Percentiles rank a stretch among this genome's conserved stretches.
These are phyloP conservation scores for Premnoplex brunnescens DNA, from an alignment of 2,797 vertebrate genomes.

Conservation along the genomic window DNA sequence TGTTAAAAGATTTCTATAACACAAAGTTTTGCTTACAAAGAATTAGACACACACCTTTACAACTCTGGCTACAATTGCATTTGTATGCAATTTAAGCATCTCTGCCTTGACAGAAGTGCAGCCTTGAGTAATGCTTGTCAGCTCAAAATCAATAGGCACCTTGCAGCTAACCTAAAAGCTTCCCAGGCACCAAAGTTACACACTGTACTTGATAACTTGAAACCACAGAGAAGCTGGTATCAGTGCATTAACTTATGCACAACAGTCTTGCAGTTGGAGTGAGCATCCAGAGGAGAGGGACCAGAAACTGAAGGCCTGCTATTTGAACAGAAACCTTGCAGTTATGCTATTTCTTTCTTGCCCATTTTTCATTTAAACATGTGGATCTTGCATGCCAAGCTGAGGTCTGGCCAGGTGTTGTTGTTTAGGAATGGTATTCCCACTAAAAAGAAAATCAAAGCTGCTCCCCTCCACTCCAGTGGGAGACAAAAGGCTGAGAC, in stretches of 20 bases:
- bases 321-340: not conserved
- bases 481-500: not conserved
- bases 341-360: not conserved
- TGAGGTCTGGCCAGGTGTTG: not conserved
- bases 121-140: not conserved
- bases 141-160: slow-evolving; percentile 3
- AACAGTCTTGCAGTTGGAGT: not conserved
- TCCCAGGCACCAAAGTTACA: not conserved
- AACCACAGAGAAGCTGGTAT: not conserved
- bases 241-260: not conserved
- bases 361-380: not conserved
- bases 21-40: not conserved
- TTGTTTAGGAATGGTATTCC: not conserved
- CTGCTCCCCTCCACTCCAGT: not conserved
- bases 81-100: not conserved
- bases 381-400: not conserved
- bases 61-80: not conserved
- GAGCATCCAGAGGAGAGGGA: not conserved
- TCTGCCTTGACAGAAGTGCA: not conserved
- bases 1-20: not conserved
- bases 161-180: not conserved
- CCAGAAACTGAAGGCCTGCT: not conserved
- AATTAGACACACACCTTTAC: not conserved
- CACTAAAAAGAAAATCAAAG: not conserved
- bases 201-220: not conserved